A percentile compares a stretch with the other conserved stretches of the same genome.
Conservation (phyloP, 2,888 invertebrate species). For the Erebia aethiops region DNA sequence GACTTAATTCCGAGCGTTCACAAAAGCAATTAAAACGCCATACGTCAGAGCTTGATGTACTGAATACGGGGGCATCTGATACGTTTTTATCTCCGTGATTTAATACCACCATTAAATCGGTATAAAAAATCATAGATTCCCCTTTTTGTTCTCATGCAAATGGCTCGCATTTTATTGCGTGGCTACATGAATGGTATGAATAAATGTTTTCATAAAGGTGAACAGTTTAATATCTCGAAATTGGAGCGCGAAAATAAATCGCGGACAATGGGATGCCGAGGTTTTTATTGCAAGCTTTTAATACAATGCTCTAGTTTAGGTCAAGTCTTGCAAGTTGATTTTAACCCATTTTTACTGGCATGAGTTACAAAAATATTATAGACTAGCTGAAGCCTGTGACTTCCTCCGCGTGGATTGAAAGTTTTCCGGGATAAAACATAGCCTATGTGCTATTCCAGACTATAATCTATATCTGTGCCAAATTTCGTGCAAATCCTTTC, state of each 20-base stretch:
- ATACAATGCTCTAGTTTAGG: conserved; percentile 7
- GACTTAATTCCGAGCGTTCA: conserved; percentile 9
- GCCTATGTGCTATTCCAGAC: too few species aligned
- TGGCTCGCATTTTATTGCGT: conserved; percentile 58
- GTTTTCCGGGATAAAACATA: too few species aligned
- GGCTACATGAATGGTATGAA: conserved; percentile 42
- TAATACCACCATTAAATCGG: conserved; percentile 63
- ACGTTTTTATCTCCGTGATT: conserved; percentile 65
- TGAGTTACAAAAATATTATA: too few species aligned
- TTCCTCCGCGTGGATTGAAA: too few species aligned
- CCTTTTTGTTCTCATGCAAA: conserved; percentile 59
- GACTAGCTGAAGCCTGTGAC: too few species aligned
- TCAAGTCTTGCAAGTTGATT: conserved; percentile 1
- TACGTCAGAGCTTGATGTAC: conserved; percentile 47
- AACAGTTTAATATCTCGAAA: conserved; percentile 41
- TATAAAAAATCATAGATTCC: conserved; percentile 63
- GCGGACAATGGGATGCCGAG: conserved; percentile 28
- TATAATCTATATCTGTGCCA: too few species aligned
- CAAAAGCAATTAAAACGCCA: conserved; percentile 52
- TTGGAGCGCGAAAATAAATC: conserved; percentile 40
- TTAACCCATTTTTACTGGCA: neutral
- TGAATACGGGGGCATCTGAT: conserved; percentile 51
- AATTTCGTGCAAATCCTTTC: too few species aligned
- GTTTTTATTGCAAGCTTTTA: conserved; percentile 8
- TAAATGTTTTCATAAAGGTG: conserved; percentile 43